A percentile compares a stretch with the other conserved stretches of the same genome.
Conservation (phyloP, 2,113 vertebrate species). For the Psettodes erumei region DNA sequence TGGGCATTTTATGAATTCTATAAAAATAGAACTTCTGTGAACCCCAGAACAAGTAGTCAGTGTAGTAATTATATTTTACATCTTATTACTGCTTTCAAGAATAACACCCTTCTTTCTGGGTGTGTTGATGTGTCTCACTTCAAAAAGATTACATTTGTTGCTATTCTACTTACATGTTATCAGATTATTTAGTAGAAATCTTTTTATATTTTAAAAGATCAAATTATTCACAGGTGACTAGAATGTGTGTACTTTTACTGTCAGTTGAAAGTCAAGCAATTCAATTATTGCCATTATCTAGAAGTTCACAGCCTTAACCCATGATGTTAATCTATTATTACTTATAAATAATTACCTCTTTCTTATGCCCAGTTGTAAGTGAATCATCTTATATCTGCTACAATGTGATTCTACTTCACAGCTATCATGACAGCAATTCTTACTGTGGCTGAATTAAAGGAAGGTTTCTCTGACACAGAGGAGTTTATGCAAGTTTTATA, state of each 20-base stretch:
- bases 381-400: not conserved
- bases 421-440: not conserved
- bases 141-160: constrained; percentile 18
- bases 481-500: too few species aligned
- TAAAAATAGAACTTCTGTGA: too few species aligned
- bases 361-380: not conserved
- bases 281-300: not conserved
- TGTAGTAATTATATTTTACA: constrained; percentile 15
- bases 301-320: not conserved
- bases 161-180: constrained; percentile 19
- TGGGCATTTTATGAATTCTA: constrained; percentile 48
- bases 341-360: not conserved
- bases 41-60: constrained; percentile 41
- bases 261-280: not conserved
- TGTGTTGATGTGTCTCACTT: constrained; percentile 40
- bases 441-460: not conserved
- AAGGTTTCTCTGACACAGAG: too few species aligned
- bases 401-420: not conserved
- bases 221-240: not conserved
- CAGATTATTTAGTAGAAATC: not conserved
- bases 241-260: not conserved
- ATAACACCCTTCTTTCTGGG: constrained; percentile 23
- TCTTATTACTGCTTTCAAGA: constrained; percentile 31
- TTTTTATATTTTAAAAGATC: constrained; percentile 36
- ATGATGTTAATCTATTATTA: not conserved